Conservation (phyloP, 2,113 vertebrate species). For the Sinocyclocheilus grahami region DNA sequence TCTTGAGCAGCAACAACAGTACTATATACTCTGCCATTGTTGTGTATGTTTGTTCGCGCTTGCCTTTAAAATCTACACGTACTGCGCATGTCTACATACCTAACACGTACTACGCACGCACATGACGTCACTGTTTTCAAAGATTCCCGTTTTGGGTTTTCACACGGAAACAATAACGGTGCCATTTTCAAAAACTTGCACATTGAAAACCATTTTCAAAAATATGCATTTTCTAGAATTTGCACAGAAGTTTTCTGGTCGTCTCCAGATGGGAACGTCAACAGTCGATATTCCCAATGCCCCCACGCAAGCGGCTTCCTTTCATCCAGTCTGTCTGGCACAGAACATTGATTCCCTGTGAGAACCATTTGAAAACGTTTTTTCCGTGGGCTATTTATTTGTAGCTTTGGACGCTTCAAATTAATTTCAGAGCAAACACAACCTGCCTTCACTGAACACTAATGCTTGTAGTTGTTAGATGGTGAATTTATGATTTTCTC, state of each 20-base stretch:
- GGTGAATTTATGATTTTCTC: slow-evolving; percentile 31
- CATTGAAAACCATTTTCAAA: too few relatives aligned
- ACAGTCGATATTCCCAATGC: slow-evolving; percentile 58
- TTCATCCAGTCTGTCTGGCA: slow-evolving; percentile 60
- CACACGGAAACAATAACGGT: too few relatives aligned
- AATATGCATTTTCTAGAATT: background rate
- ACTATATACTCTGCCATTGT: too few relatives aligned
- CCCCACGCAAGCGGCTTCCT: slow-evolving; percentile 45
- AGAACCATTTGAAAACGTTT: slow-evolving; percentile 61
- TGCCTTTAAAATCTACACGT: too few relatives aligned
- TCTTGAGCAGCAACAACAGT: too few relatives aligned
- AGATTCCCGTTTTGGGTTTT: too few relatives aligned
- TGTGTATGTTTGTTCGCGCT: too few relatives aligned
- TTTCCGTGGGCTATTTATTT: slow-evolving; percentile 69
- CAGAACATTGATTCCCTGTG: slow-evolving; percentile 66
- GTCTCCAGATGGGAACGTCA: slow-evolving; percentile 28
- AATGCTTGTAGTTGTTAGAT: slow-evolving; percentile 45
- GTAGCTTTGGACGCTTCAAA: slow-evolving; percentile 63
- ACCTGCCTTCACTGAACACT: slow-evolving; percentile 51
- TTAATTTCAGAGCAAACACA: slow-evolving; percentile 57
- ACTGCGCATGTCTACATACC: too few relatives aligned
- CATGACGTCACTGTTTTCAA: too few relatives aligned
- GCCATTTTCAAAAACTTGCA: too few relatives aligned
- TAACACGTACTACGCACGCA: too few relatives aligned
- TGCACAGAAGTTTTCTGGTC: slow-evolving; percentile 13